phyloP scores from a whole-genome alignment of 2,113 vertebrate genomes.

The Albula goreensis region DNA sequence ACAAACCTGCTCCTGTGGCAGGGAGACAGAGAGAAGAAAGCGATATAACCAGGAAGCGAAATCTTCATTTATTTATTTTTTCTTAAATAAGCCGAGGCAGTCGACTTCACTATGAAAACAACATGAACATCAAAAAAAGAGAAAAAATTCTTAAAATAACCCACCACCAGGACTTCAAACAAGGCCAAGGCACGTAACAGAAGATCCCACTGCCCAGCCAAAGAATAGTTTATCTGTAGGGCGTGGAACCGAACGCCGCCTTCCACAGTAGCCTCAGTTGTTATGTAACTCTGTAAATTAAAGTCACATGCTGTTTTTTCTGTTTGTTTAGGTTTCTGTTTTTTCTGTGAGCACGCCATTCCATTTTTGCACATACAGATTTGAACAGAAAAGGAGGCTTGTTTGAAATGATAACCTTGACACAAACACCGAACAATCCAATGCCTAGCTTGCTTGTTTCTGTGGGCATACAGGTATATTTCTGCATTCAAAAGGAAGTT shows the following conservation, averaged over 20 bases:
- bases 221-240: not conserved
- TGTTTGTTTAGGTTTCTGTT: not conserved
- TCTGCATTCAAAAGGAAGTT: not conserved
- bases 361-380: not conserved
- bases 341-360: not conserved
- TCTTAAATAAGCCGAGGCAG: not conserved
- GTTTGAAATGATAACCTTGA: not conserved
- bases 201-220: not conserved
- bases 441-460: not conserved
- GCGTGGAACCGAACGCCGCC: not conserved
- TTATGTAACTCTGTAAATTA: not conserved
- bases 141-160: conserved; percentile 1
- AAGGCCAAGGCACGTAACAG: not conserved
- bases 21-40: not conserved
- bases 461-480: not conserved
- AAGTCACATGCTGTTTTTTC: not conserved
- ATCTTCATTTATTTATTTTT: too few species aligned
- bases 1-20: not conserved
- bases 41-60: not conserved
- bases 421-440: not conserved
- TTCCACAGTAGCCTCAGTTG: not conserved
- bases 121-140: not conserved
- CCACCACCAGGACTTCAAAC: not conserved
- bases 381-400: not conserved
- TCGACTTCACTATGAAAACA: not conserved